Evolutionary conservation across 2,797 vertebrate genomes (phyloP).

Genomic region (Sebastes itinus): DNA sequence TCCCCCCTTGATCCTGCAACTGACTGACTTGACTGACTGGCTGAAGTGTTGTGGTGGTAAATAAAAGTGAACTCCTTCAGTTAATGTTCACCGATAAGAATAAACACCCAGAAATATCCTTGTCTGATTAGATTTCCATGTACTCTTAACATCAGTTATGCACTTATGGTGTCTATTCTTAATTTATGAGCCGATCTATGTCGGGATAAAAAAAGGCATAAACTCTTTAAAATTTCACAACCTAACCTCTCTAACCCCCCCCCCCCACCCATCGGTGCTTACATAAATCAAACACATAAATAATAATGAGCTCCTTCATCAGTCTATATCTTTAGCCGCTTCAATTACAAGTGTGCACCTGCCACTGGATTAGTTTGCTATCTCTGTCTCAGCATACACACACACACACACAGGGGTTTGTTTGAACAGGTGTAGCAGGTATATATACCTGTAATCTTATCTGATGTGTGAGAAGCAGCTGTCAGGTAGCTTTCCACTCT

Average conservation of each 20-base stretch:
- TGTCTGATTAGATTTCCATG: not conserved
- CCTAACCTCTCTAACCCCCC: slow-evolving; percentile 9
- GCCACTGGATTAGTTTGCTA: slow-evolving; percentile 56
- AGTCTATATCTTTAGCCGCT: slow-evolving; percentile 54
- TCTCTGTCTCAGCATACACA: slow-evolving; percentile 32
- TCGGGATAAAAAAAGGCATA: slow-evolving; percentile 25
- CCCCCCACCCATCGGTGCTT: not conserved
- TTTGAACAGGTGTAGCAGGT: slow-evolving; percentile 72
- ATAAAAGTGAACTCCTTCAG: slow-evolving; percentile 8
- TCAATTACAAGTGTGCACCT: slow-evolving; percentile 70
- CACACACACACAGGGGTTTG: slow-evolving; percentile 19
- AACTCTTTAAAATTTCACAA: slow-evolving; percentile 59
- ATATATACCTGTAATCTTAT: slow-evolving; percentile 77
- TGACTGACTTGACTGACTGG: slow-evolving; percentile 1
- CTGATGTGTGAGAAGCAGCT: slow-evolving; percentile 74
- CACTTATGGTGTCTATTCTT: slow-evolving; percentile 9
- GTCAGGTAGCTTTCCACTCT: slow-evolving; percentile 67
- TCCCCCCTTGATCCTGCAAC: slow-evolving; percentile 1
- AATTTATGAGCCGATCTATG: slow-evolving; percentile 39
- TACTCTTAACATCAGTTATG: not conserved
- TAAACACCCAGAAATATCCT: not conserved
- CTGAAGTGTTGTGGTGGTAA: slow-evolving; percentile 5
- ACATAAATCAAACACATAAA: slow-evolving; percentile 68
- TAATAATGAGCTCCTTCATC: slow-evolving; percentile 68
- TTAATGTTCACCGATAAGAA: not conserved